These are phyloP conservation scores for Perodicticus potto DNA, from an alignment of 2,797 vertebrate genomes.

Conservation along the genomic window DNA sequence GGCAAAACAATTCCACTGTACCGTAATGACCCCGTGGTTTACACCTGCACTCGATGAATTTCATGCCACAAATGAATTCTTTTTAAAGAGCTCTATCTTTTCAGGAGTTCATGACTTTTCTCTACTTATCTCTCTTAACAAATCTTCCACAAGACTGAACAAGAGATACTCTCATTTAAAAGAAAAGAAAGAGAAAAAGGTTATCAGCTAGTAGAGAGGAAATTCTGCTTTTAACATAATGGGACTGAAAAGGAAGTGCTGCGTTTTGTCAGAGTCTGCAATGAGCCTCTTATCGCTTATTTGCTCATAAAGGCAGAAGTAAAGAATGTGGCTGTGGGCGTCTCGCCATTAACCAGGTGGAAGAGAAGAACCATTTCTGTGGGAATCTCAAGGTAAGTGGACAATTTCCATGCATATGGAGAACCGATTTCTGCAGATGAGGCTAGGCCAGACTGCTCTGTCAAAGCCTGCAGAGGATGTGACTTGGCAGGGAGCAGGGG, in stretches of 20 bases:
- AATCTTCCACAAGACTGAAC: slow-evolving; percentile 39
- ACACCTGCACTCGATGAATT: slow-evolving; percentile 55
- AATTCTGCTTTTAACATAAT: not conserved
- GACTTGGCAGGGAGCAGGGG: not conserved
- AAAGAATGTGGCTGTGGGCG: accelerated
- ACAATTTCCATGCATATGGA: not conserved
- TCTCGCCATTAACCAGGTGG: not conserved
- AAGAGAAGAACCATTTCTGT: not conserved
- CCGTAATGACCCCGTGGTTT: slow-evolving; percentile 66
- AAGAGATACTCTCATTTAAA: slow-evolving; percentile 55
- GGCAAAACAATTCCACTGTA: slow-evolving; percentile 38
- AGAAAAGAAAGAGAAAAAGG: slow-evolving; percentile 45
- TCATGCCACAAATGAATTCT: slow-evolving; percentile 75
- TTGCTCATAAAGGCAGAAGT: not conserved
- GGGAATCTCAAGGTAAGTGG: not conserved
- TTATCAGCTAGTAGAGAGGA: not conserved
- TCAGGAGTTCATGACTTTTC: slow-evolving; percentile 43
- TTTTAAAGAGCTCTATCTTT: slow-evolving; percentile 54
- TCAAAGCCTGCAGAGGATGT: not conserved
- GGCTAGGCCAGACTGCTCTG: not conserved
- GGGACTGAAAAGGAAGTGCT: not conserved
- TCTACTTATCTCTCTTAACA: slow-evolving; percentile 58
- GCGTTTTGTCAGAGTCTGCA: not conserved
- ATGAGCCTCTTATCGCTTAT: not conserved
- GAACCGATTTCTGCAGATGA: not conserved